These are phyloP conservation scores for Hepsetus odoe DNA, from an alignment of 2,113 vertebrate genomes.

Conservation along the genomic window DNA sequence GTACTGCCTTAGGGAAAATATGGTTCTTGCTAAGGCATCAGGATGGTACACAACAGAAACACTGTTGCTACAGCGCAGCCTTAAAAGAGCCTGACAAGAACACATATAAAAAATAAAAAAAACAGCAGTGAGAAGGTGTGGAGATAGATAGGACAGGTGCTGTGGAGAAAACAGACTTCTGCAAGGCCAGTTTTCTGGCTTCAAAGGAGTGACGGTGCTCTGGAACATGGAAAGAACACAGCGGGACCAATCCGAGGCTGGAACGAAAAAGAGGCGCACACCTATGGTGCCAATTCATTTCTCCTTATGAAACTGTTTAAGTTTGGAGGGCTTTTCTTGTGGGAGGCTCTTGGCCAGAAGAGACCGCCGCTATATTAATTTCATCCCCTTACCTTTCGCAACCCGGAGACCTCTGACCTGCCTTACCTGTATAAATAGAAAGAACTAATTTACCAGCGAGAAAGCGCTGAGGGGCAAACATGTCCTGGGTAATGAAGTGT, in stretches of 20 bases:
- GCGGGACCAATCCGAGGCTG: constrained; percentile 52
- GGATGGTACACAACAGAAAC: background rate
- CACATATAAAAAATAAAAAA: background rate
- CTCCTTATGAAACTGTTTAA: constrained; percentile 64
- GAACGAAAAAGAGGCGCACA: constrained; percentile 46
- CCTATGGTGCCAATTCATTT: constrained; percentile 62
- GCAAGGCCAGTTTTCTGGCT: constrained; percentile 43
- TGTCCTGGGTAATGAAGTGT: constrained; percentile 95
- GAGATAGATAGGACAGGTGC: constrained; percentile 36
- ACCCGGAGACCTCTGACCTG: constrained; percentile 82
- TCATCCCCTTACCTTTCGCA: constrained; percentile 78
- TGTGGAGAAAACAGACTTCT: constrained; percentile 36
- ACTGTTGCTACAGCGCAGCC: constrained; percentile 4
- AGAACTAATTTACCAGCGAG: constrained; percentile 83
- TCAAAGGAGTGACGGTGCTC: constrained; percentile 54
- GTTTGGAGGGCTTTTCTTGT: constrained; percentile 58
- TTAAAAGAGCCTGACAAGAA: background rate
- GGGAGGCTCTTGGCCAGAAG: constrained; percentile 53
- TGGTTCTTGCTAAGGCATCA: background rate
- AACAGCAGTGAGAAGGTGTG: background rate
- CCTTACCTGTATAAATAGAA: constrained; percentile 88
- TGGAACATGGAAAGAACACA: constrained; percentile 51
- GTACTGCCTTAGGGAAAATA: background rate
- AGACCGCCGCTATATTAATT: constrained; percentile 69
- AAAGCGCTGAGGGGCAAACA: constrained; percentile 89